These are phyloP conservation scores for Pogoniulus pusillus DNA, from an alignment of 2,797 vertebrate species.

Conservation along the genomic window DNA sequence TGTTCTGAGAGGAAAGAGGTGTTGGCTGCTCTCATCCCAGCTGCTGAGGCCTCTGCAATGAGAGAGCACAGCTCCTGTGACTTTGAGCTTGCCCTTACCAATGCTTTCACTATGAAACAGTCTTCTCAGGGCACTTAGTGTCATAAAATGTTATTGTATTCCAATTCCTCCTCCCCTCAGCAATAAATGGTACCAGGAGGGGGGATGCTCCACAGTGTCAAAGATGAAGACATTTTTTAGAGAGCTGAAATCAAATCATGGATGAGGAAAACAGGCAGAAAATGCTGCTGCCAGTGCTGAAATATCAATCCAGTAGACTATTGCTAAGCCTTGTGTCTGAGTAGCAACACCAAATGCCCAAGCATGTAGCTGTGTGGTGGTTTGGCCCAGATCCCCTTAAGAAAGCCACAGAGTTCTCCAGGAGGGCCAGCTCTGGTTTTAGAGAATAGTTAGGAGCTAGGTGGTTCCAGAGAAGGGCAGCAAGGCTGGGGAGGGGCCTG, in stretches of 20 bases:
- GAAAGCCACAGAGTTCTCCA: too few species aligned
- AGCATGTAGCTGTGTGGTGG: background rate
- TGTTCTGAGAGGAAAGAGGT: background rate
- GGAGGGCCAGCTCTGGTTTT: background rate
- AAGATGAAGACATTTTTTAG: background rate
- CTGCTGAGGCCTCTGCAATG: background rate
- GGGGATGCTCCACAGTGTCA: accelerated
- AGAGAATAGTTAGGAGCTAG: background rate
- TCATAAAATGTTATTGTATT: background rate
- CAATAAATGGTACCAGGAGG: background rate
- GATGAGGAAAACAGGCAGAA: background rate
- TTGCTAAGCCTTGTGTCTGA: background rate
- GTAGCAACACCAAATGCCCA: background rate
- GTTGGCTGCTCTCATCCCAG: background rate
- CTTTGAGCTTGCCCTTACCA: background rate
- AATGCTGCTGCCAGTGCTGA: background rate
- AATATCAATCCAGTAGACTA: background rate
- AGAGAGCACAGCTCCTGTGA: background rate
- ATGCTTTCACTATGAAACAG: background rate
- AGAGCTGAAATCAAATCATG: background rate
- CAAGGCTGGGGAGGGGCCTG: too few species aligned
- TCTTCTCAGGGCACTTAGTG: background rate
- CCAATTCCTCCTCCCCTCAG: background rate
- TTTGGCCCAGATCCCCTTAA: too few species aligned
- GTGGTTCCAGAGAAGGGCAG: too few species aligned